These are phyloP conservation scores for Notoglanidium macrostoma DNA, from an alignment of 2,797 vertebrate species.

Conservation along the genomic window DNA sequence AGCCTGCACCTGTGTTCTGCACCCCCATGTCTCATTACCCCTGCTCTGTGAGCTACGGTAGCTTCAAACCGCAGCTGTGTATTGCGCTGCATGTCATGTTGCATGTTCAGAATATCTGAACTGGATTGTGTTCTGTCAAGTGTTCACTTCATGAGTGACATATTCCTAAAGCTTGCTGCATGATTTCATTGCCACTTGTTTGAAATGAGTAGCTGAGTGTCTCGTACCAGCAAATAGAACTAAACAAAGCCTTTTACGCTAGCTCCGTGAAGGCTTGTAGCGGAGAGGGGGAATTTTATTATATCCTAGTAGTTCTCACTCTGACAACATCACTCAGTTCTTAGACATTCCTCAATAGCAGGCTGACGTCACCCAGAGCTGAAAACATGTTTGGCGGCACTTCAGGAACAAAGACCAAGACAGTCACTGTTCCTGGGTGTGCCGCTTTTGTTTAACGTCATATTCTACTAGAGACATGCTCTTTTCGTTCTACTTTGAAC, in stretches of 20 bases:
- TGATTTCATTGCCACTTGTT: conserved; percentile 11
- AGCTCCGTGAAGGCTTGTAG: background rate
- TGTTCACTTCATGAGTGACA: conserved; percentile 32
- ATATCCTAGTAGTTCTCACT: conserved; percentile 11
- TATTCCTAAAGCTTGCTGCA: conserved; percentile 15
- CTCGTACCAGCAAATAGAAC: background rate
- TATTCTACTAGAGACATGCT: conserved; percentile 25
- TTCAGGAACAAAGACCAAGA: conserved; percentile 44
- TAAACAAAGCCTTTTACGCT: background rate
- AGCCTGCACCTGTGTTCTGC: conserved; percentile 65
- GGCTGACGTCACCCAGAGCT: conserved; percentile 34
- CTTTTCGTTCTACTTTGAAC: conserved; percentile 2
- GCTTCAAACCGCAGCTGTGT: conserved; percentile 63
- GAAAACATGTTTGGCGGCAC: conserved; percentile 49
- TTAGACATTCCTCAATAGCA: conserved; percentile 33
- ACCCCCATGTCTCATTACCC: conserved; percentile 54
- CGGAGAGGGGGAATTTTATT: conserved; percentile 18
- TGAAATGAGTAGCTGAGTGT: conserved; percentile 1
- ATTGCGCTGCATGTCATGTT: conserved; percentile 23
- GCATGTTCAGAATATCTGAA: conserved; percentile 51
- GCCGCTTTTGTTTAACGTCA: conserved; percentile 42
- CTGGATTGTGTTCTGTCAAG: conserved; percentile 33
- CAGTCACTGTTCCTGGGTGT: conserved; percentile 35
- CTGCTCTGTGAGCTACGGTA: conserved; percentile 55
- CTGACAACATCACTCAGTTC: conserved; percentile 18